phyloP scores from a whole-genome alignment of 2,113 vertebrate species.

The Vicugna pacos region DNA sequence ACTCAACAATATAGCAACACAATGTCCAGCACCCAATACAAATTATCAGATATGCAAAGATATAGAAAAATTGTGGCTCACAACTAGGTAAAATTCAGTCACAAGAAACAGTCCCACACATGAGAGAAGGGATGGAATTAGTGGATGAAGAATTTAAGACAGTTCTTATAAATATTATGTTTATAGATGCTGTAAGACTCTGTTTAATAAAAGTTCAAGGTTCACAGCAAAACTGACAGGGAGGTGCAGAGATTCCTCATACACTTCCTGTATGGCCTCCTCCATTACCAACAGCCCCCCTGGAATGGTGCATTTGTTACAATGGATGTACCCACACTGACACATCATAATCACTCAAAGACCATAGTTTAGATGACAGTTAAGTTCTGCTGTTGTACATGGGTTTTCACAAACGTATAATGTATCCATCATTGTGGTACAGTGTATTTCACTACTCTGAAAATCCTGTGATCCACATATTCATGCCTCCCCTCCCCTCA shows the following conservation, averaged over 20 bases:
- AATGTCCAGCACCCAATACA: background rate
- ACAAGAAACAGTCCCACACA: background rate
- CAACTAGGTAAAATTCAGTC: background rate
- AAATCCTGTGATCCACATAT: background rate
- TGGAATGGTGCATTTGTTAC: background rate
- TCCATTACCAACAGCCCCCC: background rate
- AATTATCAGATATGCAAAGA: background rate
- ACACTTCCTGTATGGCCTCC: background rate
- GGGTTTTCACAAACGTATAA: background rate
- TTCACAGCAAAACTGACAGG: background rate
- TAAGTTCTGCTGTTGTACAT: background rate
- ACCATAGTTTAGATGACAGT: background rate
- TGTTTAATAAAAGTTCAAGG: background rate
- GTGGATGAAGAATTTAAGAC: background rate
- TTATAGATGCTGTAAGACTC: background rate
- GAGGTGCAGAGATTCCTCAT: background rate
- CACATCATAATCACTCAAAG: background rate
- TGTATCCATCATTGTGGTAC: background rate
- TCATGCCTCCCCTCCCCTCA: background rate
- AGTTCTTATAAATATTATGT: background rate
- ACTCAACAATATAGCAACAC: background rate
- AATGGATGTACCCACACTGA: background rate
- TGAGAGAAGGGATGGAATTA: background rate
- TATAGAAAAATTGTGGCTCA: background rate
- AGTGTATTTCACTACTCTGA: background rate